These are phyloP conservation scores for Tychaedon coryphoeus DNA, from an alignment of 2,113 vertebrate genomes.

Conservation along the genomic window DNA sequence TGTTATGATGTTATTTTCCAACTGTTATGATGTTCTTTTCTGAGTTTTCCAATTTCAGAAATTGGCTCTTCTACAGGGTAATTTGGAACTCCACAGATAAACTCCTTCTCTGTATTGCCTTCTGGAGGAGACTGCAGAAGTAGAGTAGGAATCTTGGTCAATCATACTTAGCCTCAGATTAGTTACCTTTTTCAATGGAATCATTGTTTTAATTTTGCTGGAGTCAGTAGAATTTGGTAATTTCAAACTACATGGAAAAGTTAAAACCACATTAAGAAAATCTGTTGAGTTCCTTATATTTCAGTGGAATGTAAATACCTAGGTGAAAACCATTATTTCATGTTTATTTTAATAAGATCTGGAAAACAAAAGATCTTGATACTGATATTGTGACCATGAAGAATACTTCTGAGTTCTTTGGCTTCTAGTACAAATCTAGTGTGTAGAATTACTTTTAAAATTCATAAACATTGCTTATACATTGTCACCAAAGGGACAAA, in stretches of 20 bases:
- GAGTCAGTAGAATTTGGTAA: not conserved
- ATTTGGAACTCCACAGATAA: not conserved
- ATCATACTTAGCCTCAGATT: not conserved
- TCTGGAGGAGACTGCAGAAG: not conserved
- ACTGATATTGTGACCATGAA: not conserved
- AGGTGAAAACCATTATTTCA: not conserved
- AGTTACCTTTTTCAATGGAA: not conserved
- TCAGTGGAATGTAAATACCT: not conserved
- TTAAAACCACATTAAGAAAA: not conserved
- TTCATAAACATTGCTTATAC: not conserved
- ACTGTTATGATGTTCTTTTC: not conserved
- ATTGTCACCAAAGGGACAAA: not conserved
- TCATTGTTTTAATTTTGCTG: not conserved
- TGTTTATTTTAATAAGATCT: not conserved
- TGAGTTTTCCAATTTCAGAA: not conserved
- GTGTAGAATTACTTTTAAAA: not conserved
- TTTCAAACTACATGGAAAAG: not conserved
- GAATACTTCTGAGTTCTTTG: not conserved
- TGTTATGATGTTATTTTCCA: not conserved
- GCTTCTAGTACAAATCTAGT: not conserved
- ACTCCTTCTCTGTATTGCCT: not conserved
- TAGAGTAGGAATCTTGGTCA: not conserved
- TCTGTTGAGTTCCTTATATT: not conserved
- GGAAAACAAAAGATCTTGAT: not conserved
- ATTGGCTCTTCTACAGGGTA: not conserved